phyloP scores from a whole-genome alignment of 2,888 invertebrate species.

The Drosophila melanocephala region DNA sequence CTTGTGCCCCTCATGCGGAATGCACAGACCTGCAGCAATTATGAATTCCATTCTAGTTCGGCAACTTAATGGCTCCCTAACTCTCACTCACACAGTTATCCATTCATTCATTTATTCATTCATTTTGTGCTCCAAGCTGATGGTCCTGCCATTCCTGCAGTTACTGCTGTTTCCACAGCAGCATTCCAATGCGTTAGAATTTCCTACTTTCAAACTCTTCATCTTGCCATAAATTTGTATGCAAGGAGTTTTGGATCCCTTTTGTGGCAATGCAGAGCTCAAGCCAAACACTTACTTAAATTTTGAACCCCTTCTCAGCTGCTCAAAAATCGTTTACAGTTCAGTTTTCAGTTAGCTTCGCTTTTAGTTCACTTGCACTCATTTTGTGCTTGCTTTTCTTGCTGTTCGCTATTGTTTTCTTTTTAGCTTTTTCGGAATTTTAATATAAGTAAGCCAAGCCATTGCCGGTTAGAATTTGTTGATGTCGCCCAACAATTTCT shows the following conservation, averaged over 20 bases:
- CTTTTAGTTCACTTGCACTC: slow-evolving; percentile 66
- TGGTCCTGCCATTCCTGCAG: slow-evolving; percentile 11
- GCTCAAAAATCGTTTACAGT: slow-evolving; percentile 59
- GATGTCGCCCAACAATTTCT: slow-evolving; percentile 20
- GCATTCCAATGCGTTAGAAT: slow-evolving; percentile 43
- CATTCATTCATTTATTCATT: slow-evolving; percentile 56
- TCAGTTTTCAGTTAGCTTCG: slow-evolving; percentile 63
- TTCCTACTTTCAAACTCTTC: slow-evolving; percentile 49
- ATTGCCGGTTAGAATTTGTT: slow-evolving; percentile 53
- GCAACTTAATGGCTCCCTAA: slow-evolving; percentile 50
- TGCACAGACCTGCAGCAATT: slow-evolving; percentile 45
- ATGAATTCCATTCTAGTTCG: slow-evolving; percentile 60
- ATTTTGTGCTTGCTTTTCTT: slow-evolving; percentile 28
- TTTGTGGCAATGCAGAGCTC: slow-evolving; percentile 28
- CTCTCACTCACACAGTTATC: slow-evolving; percentile 47
- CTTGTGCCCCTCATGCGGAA: slow-evolving; percentile 5
- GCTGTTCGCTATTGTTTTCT: slow-evolving; percentile 15
- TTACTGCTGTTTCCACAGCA: slow-evolving; percentile 13
- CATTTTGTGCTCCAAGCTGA: slow-evolving; percentile 54
- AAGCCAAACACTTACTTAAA: slow-evolving; percentile 60
- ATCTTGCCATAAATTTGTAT: slow-evolving; percentile 36
- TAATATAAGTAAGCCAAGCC: slow-evolving; percentile 77
- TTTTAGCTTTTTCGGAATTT: slow-evolving; percentile 55
- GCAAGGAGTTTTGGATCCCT: slow-evolving; percentile 38
- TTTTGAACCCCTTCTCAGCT: slow-evolving; percentile 56